Evolutionary conservation across 2,797 vertebrate genomes (phyloP).

Genomic region (Sebastes iracundus): DNA sequence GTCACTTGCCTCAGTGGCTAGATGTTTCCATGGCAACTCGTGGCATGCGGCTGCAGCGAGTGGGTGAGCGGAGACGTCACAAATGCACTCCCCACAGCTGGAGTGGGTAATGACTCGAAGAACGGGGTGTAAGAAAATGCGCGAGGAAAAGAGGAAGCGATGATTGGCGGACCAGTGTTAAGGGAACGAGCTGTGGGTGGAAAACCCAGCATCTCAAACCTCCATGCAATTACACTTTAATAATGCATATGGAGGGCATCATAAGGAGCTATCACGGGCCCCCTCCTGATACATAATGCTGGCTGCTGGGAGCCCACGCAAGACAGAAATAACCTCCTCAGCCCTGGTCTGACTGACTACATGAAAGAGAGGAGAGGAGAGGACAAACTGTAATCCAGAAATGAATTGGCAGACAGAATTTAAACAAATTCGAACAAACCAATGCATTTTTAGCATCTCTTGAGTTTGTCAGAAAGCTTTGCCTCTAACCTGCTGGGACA

Average conservation of each 20-base stretch:
- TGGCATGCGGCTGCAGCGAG: slow-evolving; percentile 54
- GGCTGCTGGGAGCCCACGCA: slow-evolving; percentile 72
- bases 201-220: slow-evolving; percentile 57
- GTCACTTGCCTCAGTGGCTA: slow-evolving; percentile 71
- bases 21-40: slow-evolving; percentile 75
- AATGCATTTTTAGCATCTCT: background rate
- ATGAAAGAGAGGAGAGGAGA: slow-evolving; percentile 47
- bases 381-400: slow-evolving; percentile 28
- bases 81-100: slow-evolving; percentile 68
- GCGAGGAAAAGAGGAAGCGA: slow-evolving; percentile 20
- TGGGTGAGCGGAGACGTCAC: slow-evolving; percentile 72
- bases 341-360: slow-evolving; percentile 56
- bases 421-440: background rate
- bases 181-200: slow-evolving; percentile 62
- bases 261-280: slow-evolving; percentile 64
- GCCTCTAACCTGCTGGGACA: slow-evolving; percentile 4
- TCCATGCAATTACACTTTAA: slow-evolving; percentile 74
- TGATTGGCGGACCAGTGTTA: slow-evolving; percentile 24
- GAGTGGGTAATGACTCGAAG: slow-evolving; percentile 70
- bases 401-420: slow-evolving; percentile 30
- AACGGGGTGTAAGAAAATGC: background rate
- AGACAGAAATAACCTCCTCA: slow-evolving; percentile 75
- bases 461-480: background rate
- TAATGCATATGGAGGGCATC: slow-evolving; percentile 73
- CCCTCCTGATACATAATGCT: slow-evolving; percentile 68